Evolutionary conservation across 2,888 invertebrate species (phyloP), one percentile per base, ranked within the genome.

Genomic region (Epistrophe grossulariae): DNA sequence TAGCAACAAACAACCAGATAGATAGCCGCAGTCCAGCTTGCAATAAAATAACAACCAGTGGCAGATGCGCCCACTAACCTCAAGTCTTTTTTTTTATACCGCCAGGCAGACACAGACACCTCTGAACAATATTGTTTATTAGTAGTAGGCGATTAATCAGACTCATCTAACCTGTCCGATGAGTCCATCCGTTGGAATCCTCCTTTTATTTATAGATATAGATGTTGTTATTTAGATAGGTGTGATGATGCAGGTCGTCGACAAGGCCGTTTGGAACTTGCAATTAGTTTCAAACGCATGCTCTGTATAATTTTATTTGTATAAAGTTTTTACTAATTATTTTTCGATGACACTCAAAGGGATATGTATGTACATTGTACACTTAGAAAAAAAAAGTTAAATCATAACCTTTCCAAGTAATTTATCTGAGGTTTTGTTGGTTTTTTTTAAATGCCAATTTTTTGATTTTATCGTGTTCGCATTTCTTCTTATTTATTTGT

Each of bases 61-160:
- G 87, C 83, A 83, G 83, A 83, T 83, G 83, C 83, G 74, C 78
- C 85, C 83, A 79, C 79, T 79, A 76, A 79, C 78, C 70, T 52
- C 74, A 28, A 71, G 60, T 57, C 62, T 24, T 64, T 68, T 43
- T 38, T 28, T 28, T 3, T 24, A 70, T 17, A 62, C 76, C 76
- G 59, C 79, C 78, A 81, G 77, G 66, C 84, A 52, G 28, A 77
- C 15, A 66, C 62, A 48, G 79, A 74, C 83, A 83, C 87, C 79
- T 76, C 71, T 10, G 60, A 87, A 76, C 87, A 83, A 87, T 87
- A 79, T 79, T 83, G 76, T 79, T 87, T 76, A 83, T 87, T 83
- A 79, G 60, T 83, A 79, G 60, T 35, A 5, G 31, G 76, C 60
- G 72, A 87, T 83, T 83, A 79, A 87, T 87, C 83, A 83, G 85